Conservation (phyloP, 1,140 invertebrate genomes). For the Araneus ventricosus region DNA sequence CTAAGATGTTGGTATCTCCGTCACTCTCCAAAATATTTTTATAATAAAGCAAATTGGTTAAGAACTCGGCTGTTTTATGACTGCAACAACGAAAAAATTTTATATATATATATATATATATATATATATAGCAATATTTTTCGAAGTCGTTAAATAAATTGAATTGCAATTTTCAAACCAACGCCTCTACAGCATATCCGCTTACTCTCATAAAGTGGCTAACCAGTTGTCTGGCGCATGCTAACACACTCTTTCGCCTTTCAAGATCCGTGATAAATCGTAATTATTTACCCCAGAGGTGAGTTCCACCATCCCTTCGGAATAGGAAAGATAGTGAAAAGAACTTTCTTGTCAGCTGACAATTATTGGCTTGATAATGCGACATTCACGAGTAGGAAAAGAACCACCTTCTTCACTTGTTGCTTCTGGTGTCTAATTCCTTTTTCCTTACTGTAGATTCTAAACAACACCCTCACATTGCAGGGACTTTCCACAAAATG, state of each 20-base stretch:
- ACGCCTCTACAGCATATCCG: background rate
- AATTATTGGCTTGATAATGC: background rate
- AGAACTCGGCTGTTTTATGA: too few relatives aligned
- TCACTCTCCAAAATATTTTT: too few relatives aligned
- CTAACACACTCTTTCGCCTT: background rate
- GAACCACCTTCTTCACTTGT: slow-evolving; percentile 8
- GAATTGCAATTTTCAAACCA: too few relatives aligned
- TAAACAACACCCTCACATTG: background rate
- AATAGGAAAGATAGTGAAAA: background rate
- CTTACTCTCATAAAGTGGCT: background rate
- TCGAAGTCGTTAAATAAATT: too few relatives aligned
- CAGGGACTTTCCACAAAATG: background rate
- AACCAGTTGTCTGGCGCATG: background rate
- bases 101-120: too few relatives aligned
- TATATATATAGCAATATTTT: too few relatives aligned
- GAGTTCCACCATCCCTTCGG: background rate
- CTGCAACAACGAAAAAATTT: too few relatives aligned
- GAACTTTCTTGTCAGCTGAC: background rate
- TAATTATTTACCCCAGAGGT: background rate
- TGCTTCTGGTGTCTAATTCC: background rate
- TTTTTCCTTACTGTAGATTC: background rate
- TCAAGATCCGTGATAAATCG: background rate
- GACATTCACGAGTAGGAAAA: background rate
- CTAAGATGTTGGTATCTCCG: too few relatives aligned
- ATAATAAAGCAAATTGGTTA: too few relatives aligned